Base-by-base conservation (phyloP, 2,113 vertebrate genomes). In the Lontra canadensis region DNA sequence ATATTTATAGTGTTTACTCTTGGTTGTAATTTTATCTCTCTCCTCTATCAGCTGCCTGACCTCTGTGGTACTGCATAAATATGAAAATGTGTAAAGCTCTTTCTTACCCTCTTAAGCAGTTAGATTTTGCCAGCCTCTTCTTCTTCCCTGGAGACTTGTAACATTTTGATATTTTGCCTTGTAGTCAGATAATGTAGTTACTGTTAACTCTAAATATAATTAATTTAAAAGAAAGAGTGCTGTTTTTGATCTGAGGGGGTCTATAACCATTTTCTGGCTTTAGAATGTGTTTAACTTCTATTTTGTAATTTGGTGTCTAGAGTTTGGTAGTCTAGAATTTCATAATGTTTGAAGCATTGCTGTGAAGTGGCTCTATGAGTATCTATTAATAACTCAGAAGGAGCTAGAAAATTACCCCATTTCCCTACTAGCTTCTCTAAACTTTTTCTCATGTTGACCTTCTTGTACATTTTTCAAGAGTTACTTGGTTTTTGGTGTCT, bases 321-420 rank as follows among this genome's bases (percentile, higher is more conserved):
- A 65, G 29, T 65, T 65, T 65, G 14, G 11, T 92, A 42, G 74
- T 96, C 42, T 55, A 86, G 59, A 88, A 94, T 61, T 84, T 95
- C 44, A 21, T 39, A 80, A 20, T 31, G 31, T 91, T 82, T 83
- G 69, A 39, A 91, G 49, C 59, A 29, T 47, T 89, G 26, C 34
- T 91, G 23, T 61, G 4, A 85, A 73, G 85, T 93, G 57, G 23
- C 49, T 74, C 59, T 86, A 1, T 93, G n/a, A 84, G 36, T 92
- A 71, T 63, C 80, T 97, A 25, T 76, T 94, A 88, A 97, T 93
- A 93, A 81, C 71, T 79, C 34, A 42, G 65, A 39, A 31, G n/a
- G 49, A 96, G 67, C 92, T 85, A 73, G 59, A 94, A 91, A 93
- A 67, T 67, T 67, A 65, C 55, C 36, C 78, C 31, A 5, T 26